Conservation (phyloP, 92 coral and sea anemone genomes). For the Meandrina meandrites region DNA sequence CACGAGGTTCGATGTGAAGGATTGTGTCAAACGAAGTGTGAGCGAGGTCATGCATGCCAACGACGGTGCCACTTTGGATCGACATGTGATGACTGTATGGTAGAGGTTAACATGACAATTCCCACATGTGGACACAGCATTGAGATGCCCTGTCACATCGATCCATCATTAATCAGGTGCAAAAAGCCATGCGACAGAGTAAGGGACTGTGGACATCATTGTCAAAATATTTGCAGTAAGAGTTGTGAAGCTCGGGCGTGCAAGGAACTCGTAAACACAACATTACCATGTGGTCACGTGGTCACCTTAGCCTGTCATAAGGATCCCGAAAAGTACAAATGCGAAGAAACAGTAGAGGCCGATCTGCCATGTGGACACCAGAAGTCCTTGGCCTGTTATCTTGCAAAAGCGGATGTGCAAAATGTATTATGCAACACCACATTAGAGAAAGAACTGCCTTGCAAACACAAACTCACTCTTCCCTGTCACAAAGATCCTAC, state of each 20-base stretch:
- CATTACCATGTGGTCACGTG: slow-evolving; percentile 62
- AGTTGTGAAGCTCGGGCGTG: slow-evolving; percentile 34
- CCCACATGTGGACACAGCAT: slow-evolving; percentile 61
- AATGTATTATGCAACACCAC: slow-evolving; percentile 19
- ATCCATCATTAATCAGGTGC: slow-evolving; percentile 24
- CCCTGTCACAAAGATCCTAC: slow-evolving; percentile 20
- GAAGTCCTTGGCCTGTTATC: slow-evolving; percentile 14
- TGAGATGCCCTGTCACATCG: slow-evolving; percentile 35
- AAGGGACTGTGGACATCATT: slow-evolving; percentile 50
- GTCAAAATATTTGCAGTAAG: slow-evolving; percentile 25
- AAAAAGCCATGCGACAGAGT: slow-evolving; percentile 41
- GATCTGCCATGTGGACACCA: slow-evolving; percentile 17
- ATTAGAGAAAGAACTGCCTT: slow-evolving; percentile 30
- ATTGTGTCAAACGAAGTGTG: slow-evolving; percentile 31
- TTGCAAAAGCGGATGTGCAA: slow-evolving; percentile 11
- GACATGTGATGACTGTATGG: slow-evolving; percentile 51
- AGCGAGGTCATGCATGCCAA: slow-evolving; percentile 53
- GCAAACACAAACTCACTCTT: slow-evolving; percentile 31
- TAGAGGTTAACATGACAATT: slow-evolving; percentile 26
- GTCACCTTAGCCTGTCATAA: slow-evolving; percentile 22
- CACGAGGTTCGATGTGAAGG: slow-evolving; percentile 41
- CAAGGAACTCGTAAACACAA: slow-evolving; percentile 17
- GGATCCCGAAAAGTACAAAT: neutral
- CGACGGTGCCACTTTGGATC: slow-evolving; percentile 55
- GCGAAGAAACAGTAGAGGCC: neutral